Conservation (phyloP, 2,113 vertebrate species). For the Dipodomys merriami region DNA sequence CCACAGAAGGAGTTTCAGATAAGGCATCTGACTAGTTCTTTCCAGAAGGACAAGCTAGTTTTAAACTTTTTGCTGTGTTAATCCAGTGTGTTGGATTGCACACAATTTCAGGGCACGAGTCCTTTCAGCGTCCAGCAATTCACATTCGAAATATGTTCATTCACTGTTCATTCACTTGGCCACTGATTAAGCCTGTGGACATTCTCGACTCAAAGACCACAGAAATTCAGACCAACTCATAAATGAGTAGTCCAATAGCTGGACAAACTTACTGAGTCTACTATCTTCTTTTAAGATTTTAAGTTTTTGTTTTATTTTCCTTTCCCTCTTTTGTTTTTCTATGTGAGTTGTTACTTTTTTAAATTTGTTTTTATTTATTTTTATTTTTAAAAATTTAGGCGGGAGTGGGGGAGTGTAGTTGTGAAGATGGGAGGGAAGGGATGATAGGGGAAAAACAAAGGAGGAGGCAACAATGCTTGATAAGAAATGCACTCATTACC, state of each 20-base stretch:
- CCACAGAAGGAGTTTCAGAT: background rate
- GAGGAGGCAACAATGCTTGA: too few relatives aligned
- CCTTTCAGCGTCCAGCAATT: slow-evolving; percentile 27
- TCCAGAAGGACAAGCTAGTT: slow-evolving; percentile 10
- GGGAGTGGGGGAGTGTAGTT: too few relatives aligned
- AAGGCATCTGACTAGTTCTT: background rate
- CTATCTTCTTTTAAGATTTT: background rate
- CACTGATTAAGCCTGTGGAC: slow-evolving; percentile 15
- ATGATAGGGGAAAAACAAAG: too few relatives aligned
- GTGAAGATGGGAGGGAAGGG: too few relatives aligned
- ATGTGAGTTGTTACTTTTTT: background rate
- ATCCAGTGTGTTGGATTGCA: background rate
- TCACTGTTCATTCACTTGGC: slow-evolving; percentile 14
- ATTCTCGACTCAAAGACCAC: slow-evolving; percentile 53
- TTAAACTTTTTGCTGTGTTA: background rate
- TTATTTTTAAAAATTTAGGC: too few relatives aligned
- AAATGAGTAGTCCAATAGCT: background rate
- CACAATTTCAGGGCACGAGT: background rate
- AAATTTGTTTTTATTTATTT: too few relatives aligned
- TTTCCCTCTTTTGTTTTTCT: background rate
- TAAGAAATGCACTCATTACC: too few relatives aligned
- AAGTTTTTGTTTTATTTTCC: background rate
- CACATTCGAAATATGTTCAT: slow-evolving; percentile 32
- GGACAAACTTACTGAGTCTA: background rate
- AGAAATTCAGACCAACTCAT: background rate